Evolutionary conservation across 2,888 invertebrate species (phyloP).

Genomic region (Ophion obscuratus): DNA sequence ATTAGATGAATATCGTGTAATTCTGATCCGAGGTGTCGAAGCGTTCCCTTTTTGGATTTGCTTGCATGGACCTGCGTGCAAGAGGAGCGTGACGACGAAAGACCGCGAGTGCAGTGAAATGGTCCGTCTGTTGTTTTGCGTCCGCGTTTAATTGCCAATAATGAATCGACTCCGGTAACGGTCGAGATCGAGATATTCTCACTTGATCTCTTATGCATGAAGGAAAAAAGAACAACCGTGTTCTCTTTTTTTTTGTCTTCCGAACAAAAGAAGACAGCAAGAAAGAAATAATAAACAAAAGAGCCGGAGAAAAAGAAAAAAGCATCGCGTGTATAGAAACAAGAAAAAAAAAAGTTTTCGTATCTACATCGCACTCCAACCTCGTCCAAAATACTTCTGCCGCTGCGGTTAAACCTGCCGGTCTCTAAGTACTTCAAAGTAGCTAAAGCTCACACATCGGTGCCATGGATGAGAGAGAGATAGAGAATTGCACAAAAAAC

Average conservation of each 20-base stretch:
- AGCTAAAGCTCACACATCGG: conserved; percentile 70
- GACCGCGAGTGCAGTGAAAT: conserved; percentile 69
- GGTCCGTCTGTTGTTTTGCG: conserved; percentile 61
- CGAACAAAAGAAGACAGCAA: not conserved
- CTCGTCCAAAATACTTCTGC: conserved; percentile 84
- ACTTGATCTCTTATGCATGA: not conserved
- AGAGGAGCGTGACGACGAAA: conserved; percentile 68
- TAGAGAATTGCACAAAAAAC: conserved; percentile 46
- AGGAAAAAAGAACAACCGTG: not conserved
- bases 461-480: conserved; percentile 69
- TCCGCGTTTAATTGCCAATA: conserved; percentile 51
- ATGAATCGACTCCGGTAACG: not conserved
- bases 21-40: conserved; percentile 27
- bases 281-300: conserved; percentile 5
- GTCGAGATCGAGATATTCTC: not conserved
- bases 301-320: not conserved
- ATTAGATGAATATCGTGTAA: conserved; percentile 41
- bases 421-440: conserved; percentile 65
- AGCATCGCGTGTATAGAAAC: conserved; percentile 7
- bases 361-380: conserved; percentile 74
- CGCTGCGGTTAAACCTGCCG: conserved; percentile 83
- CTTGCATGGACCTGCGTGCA: conserved; percentile 69
- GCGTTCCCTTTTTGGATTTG: conserved; percentile 46
- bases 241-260: not conserved
- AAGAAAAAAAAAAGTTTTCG: conserved; percentile 23